A percentile compares a stretch with the other conserved stretches of the same genome.
Evolutionary conservation across 2,888 invertebrate species (phyloP).

Genomic region (Chironomus riparius): DNA sequence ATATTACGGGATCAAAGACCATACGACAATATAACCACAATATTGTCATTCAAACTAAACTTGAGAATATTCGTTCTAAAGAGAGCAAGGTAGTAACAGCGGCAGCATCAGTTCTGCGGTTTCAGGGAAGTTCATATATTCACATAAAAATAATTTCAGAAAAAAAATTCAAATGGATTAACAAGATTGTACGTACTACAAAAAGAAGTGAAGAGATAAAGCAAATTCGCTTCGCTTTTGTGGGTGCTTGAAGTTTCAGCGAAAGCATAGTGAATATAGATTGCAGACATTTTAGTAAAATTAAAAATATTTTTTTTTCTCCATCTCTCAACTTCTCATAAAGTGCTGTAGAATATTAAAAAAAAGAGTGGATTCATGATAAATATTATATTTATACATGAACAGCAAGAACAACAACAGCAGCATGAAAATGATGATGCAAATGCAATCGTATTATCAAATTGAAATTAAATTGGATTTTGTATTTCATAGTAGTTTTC

Average conservation of each 20-base stretch:
- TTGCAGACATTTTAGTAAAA: background rate
- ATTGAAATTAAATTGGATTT: conserved; percentile 12
- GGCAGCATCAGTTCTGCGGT: background rate
- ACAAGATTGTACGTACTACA: background rate
- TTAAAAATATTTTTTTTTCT: background rate
- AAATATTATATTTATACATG: background rate
- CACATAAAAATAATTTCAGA: background rate
- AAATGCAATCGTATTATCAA: conserved; percentile 5
- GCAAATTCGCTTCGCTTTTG: background rate
- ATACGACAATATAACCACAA: too few species aligned
- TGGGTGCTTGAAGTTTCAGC: background rate
- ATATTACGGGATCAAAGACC: too few species aligned
- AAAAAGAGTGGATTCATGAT: background rate
- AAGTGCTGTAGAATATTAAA: background rate
- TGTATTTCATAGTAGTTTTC: background rate
- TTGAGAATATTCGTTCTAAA: background rate
- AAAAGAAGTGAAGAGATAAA: background rate
- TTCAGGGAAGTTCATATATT: background rate
- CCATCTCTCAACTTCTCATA: background rate
- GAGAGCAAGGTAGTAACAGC: background rate
- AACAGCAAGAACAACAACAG: background rate
- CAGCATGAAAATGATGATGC: background rate
- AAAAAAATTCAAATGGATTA: background rate
- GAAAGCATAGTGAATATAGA: background rate
- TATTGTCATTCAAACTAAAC: background rate